A percentile compares a stretch with the other conserved stretches of the same genome.
Evolutionary conservation across 2,797 vertebrate genomes (phyloP).

Genomic region (Tenualosa ilisha): DNA sequence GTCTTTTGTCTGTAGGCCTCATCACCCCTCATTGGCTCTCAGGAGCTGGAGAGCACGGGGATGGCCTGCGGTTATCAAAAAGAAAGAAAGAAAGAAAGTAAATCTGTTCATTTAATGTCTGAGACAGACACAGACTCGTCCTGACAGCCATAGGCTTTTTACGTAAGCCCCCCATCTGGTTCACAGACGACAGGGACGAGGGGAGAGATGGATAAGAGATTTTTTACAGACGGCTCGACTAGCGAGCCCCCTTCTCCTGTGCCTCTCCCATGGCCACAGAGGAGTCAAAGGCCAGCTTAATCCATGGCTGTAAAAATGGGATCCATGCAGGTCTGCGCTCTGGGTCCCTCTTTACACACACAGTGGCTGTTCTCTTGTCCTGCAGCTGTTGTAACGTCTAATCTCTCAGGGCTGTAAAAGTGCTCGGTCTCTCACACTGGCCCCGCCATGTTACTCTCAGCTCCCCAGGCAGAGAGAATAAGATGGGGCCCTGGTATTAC

Average conservation of each 20-base stretch:
- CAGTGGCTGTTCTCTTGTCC: background rate
- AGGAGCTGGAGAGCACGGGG: conserved; percentile 40
- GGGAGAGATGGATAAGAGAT: conserved; percentile 42
- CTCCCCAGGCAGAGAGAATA: conserved; percentile 58
- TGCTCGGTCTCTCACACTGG: conserved; percentile 35
- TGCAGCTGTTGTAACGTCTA: background rate
- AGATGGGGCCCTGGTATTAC: conserved; percentile 50
- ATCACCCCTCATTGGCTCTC: conserved; percentile 32
- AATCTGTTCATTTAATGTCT: conserved; percentile 56
- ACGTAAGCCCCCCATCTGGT: conserved; percentile 41
- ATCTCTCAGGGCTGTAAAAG: background rate
- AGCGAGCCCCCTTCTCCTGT: background rate
- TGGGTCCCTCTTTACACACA: background rate
- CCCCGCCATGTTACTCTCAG: conserved; percentile 50
- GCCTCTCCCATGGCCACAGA: background rate
- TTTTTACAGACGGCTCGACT: conserved; percentile 20
- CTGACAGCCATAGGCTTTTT: conserved; percentile 47
- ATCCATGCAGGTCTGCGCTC: background rate
- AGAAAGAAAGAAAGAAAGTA: background rate
- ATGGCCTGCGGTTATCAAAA: background rate
- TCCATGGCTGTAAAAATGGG: background rate
- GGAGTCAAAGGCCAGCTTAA: background rate
- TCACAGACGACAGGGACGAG: conserved; percentile 33
- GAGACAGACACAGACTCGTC: conserved; percentile 49
- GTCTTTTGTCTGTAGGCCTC: background rate